Evolutionary conservation across 2,113 vertebrate species (phyloP).

Genomic region (Lycaon pictus): DNA sequence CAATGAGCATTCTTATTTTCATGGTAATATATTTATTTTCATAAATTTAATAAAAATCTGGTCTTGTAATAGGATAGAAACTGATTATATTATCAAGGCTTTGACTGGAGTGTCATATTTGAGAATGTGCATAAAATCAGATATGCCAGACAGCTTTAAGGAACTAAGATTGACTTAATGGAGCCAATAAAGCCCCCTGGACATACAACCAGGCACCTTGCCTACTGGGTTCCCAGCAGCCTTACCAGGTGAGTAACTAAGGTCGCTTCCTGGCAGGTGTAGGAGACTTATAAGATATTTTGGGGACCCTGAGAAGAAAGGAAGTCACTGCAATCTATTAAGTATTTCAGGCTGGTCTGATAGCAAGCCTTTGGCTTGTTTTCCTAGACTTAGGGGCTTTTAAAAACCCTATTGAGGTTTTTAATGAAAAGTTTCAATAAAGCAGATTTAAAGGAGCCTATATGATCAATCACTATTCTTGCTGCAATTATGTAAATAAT

Average conservation of each 20-base stretch:
- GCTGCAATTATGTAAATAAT: background rate
- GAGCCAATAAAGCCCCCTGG: background rate
- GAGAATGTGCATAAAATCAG: background rate
- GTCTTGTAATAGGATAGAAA: background rate
- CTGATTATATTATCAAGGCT: background rate
- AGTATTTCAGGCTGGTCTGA: background rate
- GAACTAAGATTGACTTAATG: background rate
- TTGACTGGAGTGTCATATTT: background rate
- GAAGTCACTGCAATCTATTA: background rate
- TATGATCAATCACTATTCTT: background rate
- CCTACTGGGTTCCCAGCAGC: background rate
- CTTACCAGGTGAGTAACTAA: background rate
- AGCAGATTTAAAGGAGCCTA: background rate
- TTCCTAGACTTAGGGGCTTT: background rate
- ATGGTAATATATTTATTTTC: background rate
- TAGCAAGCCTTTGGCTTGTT: background rate
- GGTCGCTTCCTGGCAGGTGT: background rate
- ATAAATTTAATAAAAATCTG: background rate
- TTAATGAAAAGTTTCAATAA: background rate
- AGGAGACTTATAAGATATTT: background rate
- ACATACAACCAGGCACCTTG: background rate
- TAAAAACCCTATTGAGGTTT: background rate
- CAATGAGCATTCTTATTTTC: too few relatives aligned
- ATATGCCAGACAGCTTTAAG: background rate
- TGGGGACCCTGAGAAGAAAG: background rate